These are phyloP conservation scores for Aricia artaxerxes DNA, from an alignment of 2,888 invertebrate genomes.

Conservation along the genomic window DNA sequence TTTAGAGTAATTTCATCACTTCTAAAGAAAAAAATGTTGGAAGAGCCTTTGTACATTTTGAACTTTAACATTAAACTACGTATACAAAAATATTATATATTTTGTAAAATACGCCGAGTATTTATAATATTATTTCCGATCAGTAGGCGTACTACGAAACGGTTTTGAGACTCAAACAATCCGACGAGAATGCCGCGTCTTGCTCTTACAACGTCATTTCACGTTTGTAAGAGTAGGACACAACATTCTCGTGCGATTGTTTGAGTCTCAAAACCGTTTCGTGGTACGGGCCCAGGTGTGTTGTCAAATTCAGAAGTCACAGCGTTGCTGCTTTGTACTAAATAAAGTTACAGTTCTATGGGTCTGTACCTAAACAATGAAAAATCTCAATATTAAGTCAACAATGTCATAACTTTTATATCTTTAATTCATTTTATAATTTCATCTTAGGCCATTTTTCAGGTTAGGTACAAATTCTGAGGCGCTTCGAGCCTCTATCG, in stretches of 20 bases:
- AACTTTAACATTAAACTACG: constrained; percentile 19
- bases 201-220: too few relatives aligned
- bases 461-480: neutral
- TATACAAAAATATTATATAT: constrained; percentile 28
- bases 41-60: constrained; percentile 34
- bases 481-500: neutral
- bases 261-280: too few relatives aligned
- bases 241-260: too few relatives aligned
- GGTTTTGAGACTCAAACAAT: too few relatives aligned
- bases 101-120: constrained; percentile 15
- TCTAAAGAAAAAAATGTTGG: constrained; percentile 30
- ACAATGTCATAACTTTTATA: constrained; percentile 3
- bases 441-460: constrained; percentile 13
- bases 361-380: neutral
- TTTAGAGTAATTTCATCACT: constrained; percentile 15
- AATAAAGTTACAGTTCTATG: neutral
- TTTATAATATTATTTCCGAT: constrained; percentile 16
- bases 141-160: neutral
- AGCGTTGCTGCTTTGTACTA: constrained; percentile 10
- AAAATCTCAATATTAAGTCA: neutral
- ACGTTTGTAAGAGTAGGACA: too few relatives aligned
- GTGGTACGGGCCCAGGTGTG: neutral
- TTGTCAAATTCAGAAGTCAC: constrained; percentile 8
- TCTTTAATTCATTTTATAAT: neutral
- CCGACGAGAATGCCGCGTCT: too few relatives aligned